These are phyloP conservation scores for Enteromius argenteus DNA, from an alignment of 2,797 vertebrate genomes.

Conservation along the genomic window DNA sequence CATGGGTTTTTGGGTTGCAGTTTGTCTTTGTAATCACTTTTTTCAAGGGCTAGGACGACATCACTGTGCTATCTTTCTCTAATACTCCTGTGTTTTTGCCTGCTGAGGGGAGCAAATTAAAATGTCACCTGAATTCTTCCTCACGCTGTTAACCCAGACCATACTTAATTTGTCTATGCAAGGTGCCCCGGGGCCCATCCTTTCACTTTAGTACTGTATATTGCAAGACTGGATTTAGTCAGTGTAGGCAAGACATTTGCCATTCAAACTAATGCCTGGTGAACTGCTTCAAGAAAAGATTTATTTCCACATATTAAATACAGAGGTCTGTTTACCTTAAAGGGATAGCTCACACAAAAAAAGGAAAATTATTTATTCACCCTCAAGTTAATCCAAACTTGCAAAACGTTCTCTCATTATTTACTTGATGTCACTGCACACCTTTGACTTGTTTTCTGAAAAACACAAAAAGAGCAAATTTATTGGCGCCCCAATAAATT, in stretches of 20 bases:
- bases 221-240: neutral
- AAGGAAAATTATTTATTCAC: neutral
- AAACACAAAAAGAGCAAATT: neutral
- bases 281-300: neutral
- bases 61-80: conserved; percentile 19
- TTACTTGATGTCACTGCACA: neutral
- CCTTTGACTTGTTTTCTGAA: neutral
- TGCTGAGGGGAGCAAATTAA: conserved; percentile 25
- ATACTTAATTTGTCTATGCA: neutral
- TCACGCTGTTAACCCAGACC: conserved; percentile 2
- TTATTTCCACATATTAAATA: conserved; percentile 9
- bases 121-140: conserved; percentile 28
- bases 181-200: neutral
- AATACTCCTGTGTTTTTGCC: conserved; percentile 14
- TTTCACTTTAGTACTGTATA: neutral
- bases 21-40: conserved; percentile 35
- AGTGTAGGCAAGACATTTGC: conserved; percentile 13
- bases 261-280: conserved; percentile 30
- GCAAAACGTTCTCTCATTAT: neutral
- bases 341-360: neutral
- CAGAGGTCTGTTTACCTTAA: conserved; percentile 8
- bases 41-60: conserved; percentile 10
- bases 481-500: neutral
- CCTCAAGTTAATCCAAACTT: neutral
- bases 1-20: conserved; percentile 28